A percentile compares a stretch with the other conserved stretches of the same genome.
These are phyloP conservation scores for Tylochromis polylepis DNA, from an alignment of 2,113 vertebrate genomes.

Conservation along the genomic window DNA sequence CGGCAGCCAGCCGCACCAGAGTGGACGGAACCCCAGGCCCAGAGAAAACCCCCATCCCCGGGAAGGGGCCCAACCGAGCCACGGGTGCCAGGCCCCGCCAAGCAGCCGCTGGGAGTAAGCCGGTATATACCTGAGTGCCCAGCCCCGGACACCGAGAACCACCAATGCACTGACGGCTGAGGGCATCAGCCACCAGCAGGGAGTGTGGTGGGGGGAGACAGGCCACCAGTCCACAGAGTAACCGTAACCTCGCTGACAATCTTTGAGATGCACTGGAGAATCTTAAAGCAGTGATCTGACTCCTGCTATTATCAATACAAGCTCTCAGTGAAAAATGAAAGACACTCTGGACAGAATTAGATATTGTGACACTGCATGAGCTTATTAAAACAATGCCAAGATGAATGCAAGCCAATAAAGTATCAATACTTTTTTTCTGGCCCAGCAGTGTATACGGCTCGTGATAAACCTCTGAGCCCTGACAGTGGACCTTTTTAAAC, in stretches of 20 bases:
- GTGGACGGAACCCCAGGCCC: no score
- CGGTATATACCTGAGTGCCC: no score
- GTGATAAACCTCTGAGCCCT: background rate
- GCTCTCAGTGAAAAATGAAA: background rate
- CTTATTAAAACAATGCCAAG: background rate
- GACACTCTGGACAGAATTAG: background rate
- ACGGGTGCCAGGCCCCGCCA: no score
- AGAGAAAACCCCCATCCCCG: no score
- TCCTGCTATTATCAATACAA: background rate
- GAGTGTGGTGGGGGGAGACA: no score
- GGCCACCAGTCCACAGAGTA: background rate
- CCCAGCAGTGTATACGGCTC: rapidly evolving
- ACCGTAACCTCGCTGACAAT: background rate
- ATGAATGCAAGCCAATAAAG: background rate
- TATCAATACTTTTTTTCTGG: background rate
- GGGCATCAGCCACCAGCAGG: no score
- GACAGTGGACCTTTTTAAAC: background rate
- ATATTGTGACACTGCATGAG: background rate
- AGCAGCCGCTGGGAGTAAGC: no score
- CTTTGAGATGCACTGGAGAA: background rate
- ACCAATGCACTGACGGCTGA: no score
- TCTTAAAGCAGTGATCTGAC: background rate
- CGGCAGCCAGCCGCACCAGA: no score
- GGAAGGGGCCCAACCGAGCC: no score
- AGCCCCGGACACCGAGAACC: no score